Evolutionary conservation across 1,140 invertebrate species (phyloP), one percentile per base, ranked within the genome.

Genomic region (Drepana arcuata): DNA sequence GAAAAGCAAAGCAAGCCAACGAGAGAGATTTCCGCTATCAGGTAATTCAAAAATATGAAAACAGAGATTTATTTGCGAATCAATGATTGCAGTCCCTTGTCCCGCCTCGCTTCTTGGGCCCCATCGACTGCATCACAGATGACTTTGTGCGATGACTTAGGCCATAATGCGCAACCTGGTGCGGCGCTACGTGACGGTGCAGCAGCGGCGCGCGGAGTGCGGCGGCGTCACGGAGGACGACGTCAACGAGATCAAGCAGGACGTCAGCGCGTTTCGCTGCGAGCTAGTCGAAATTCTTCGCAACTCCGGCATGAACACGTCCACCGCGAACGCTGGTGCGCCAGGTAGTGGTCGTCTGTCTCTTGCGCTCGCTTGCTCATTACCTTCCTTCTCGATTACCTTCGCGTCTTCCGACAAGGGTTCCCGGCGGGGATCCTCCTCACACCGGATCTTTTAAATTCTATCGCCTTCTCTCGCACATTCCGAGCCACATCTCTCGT

Each of bases 181-280:
- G 9, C 88, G 96, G 29, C 88, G 95, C 3, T 99, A 99, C 85
- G 95, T 99, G 36, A 98, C 96, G 14, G 93, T 96, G 28, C 95
- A 97, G 74, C 96, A 98, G 80, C 85, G 95, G 23, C 95, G 95
- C 69, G 94, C 95, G 0, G 95, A 97, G 61, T 92, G 93, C 61
- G 93, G 97, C 78, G 96, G 96, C n/a, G 96, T 99, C 4, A 98
- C 96, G 0, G 96, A 98, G 82, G 97, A 99, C 68, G 97, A 99
- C 82, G 94, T 99, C 16, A 99, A 98, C 80, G 97, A 99, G 86
- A 98, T 99, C 43, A 99, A 99, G 81, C 96, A 99, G 83, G 96
- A 98, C 73, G 97, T 99, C 39, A 95, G 93, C 27, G 93, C 95
- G 2, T 96, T 97, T 83, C 89, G 95, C 25, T 97, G 93, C 83